Evolutionary conservation across 2,888 invertebrate genomes (phyloP).

Genomic region (Amblyteles armatorius): DNA sequence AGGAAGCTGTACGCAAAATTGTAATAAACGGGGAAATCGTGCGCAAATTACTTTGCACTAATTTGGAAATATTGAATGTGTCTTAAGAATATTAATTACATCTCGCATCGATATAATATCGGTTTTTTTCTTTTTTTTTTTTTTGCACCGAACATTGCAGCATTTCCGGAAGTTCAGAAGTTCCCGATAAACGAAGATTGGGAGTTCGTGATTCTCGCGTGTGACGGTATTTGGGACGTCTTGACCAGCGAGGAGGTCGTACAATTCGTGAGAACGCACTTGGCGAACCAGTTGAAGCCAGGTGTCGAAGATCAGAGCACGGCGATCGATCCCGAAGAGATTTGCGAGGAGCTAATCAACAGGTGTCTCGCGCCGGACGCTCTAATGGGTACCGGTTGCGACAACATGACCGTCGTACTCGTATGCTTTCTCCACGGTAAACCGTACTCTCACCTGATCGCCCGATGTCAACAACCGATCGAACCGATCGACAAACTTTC

Average conservation of each 20-base stretch:
- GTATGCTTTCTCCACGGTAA: slow-evolving; percentile 90
- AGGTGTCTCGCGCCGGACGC: slow-evolving; percentile 98
- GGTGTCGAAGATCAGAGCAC: slow-evolving; percentile 84
- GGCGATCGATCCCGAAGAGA: slow-evolving; percentile 95
- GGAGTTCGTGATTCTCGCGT: slow-evolving; percentile 98
- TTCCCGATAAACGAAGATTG: slow-evolving; percentile 94
- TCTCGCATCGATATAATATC: background rate
- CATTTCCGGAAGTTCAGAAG: slow-evolving; percentile 96
- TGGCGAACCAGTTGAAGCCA: slow-evolving; percentile 83
- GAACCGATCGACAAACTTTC: slow-evolving; percentile 28
- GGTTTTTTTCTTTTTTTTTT: background rate
- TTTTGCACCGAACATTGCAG: slow-evolving; percentile 85
- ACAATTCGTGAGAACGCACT: slow-evolving; percentile 93
- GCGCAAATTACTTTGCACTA: too few species aligned
- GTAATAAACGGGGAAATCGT: too few species aligned
- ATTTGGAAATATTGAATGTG: background rate
- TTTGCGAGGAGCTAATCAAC: slow-evolving; percentile 98
- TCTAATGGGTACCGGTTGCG: slow-evolving; percentile 98
- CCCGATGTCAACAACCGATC: slow-evolving; percentile 74
- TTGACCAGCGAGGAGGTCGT: slow-evolving; percentile 97
- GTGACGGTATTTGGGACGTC: slow-evolving; percentile 99
- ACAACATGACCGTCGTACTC: slow-evolving; percentile 99
- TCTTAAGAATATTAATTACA: background rate
- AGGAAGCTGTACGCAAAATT: too few species aligned
- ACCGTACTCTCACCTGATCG: slow-evolving; percentile 84